Conservation (phyloP, 2,113 vertebrate species). For the Callipepla squamata region DNA sequence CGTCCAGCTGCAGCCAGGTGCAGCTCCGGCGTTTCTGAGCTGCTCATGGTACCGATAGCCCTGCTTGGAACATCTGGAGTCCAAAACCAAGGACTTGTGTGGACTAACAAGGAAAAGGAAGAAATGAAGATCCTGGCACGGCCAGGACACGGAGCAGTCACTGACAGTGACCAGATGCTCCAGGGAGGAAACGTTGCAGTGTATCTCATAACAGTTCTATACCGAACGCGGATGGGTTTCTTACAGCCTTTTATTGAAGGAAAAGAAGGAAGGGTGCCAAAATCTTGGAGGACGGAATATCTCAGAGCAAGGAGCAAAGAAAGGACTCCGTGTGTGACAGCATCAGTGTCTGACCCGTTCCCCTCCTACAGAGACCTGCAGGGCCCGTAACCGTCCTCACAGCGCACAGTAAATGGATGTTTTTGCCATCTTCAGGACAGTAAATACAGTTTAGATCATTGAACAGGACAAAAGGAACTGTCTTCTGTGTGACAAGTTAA, state of each 20-base stretch:
- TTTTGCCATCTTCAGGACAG: background rate
- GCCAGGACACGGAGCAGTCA: background rate
- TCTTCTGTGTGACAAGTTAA: background rate
- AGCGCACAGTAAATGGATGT: background rate
- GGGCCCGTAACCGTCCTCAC: background rate
- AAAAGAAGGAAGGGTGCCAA: background rate
- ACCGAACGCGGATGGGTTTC: background rate
- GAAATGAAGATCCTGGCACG: background rate
- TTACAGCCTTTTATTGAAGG: background rate
- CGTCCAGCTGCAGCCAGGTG: background rate
- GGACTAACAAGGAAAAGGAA: background rate
- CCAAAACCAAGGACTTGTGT: background rate
- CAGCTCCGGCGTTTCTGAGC: background rate
- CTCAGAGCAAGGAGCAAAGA: background rate
- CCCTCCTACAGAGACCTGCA: background rate
- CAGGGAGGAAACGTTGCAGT: background rate
- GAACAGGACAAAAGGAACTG: background rate
- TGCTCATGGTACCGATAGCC: background rate
- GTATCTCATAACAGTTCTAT: background rate
- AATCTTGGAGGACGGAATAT: background rate
- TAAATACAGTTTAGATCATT: background rate
- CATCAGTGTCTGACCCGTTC: background rate
- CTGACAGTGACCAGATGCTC: slow-evolving; percentile 1
- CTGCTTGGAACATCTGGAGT: background rate
- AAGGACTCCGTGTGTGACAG: background rate